Base-by-base conservation (phyloP, 2,888 invertebrate species). In the Pristionchus exspectatus region DNA sequence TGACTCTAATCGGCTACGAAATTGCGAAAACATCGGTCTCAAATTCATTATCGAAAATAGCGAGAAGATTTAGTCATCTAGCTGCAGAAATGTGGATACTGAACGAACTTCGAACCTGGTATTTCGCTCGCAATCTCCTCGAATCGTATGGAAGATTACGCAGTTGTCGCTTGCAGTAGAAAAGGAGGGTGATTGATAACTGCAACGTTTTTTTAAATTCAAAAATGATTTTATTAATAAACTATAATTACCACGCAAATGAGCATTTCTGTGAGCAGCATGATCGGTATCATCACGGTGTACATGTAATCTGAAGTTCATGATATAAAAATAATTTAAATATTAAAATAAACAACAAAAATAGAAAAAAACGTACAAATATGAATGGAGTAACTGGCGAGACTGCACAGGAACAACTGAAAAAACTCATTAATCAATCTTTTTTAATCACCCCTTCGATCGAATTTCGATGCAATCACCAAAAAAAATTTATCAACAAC, bases 131-230 rank as follows among this genome's bases (percentile, higher is more conserved):
- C 54, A 84, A 16, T 30, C 84, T 54, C 27, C 24, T 10, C 3
- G 56, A 56, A 27, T 84, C 84, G 24, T 84, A 84, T 2, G 84
- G 84, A 2, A 84, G 33, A 56, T 84, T 56, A 3, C 30, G n/a
- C 56, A 84, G 30, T 18, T 44, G 84, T 5, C 56, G n/a, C 18
- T 84, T 84, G 56, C 84, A 84, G n/a, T 84, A 59, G 84, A 84
- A 54, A 44, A 84, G 54, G 1, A 84, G 84, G 0, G 21, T 30
- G 7, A 84, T 56, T 30, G 84, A 56, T 1, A 54, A 18, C 84
- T 84, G 84, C 30, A 84, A 56, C 9, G 2, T 30, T 27, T 4
- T 54, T 56, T 84, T 27, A 1, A 77, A 9, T 44, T 21, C n/a
- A 21, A 44, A 7, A 21, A n/a, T 77, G 12, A 21, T 24, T 21